Evolutionary conservation across 2,113 vertebrate genomes (phyloP), one percentile per base, ranked within the genome.

Genomic region (Hyaena hyaena): DNA sequence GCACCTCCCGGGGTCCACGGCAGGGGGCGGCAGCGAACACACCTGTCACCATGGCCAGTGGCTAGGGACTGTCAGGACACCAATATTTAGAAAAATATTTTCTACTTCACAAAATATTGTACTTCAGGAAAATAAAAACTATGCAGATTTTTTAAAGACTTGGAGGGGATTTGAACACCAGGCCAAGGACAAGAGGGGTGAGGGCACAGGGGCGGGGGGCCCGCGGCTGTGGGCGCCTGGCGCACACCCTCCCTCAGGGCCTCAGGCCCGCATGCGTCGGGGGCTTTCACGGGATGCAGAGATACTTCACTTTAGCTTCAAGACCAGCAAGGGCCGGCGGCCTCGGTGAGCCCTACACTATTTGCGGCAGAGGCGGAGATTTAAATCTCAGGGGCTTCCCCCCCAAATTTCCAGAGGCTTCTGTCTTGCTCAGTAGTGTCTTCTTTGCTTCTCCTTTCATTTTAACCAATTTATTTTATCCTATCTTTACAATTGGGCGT

Each of bases 41-140:
- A 33, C 10, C 21, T 26, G 55, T 55, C 74, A 10, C 50, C 14
- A 14, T 1, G 24, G 69, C 53, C 43, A 80, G 63, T 5, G 28
- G 35, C 23, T 6, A 39, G 16, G 63, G 5, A 58, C 66, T 8
- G 35, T 14, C 31, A 71, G 68, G 33, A 95, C 2, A 53, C 80
- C 88, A 35, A 35, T 35, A 10, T 31, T 65, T 24, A 80, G 63
- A 73, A 93, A 95, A 73, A 35, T 23, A 69, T 33, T 74, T 88
- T 50, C 61, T 15, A 93, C 26, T 45, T 94, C 73, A 55, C 14
- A 89, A 79, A 55, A 50, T 24, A 76, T 23, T 3, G 31, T 3
- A 71, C 50, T 71, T 95, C n/a, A 71, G 58, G 77, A 35, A 96
- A 90, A 80, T 1, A 66, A 88, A 89, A 84, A 33, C 26, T 9